These are phyloP conservation scores for Antechinus flavipes DNA, from an alignment of 2,113 vertebrate genomes.

Conservation along the genomic window DNA sequence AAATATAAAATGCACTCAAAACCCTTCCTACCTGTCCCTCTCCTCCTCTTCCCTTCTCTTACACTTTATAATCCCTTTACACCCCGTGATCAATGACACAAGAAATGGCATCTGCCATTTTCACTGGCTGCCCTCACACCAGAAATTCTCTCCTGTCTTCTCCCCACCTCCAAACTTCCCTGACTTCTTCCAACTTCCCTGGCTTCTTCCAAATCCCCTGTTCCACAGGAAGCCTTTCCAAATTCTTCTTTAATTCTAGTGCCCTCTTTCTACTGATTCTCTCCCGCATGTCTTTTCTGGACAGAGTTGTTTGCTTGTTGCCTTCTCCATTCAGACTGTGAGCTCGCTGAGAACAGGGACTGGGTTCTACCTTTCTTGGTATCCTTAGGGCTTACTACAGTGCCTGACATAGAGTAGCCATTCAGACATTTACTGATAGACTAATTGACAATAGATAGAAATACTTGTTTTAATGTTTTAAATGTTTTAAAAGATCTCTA, in stretches of 20 bases:
- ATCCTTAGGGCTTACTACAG: neutral
- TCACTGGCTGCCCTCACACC: neutral
- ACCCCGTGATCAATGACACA: too few relatives aligned
- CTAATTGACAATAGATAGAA: neutral
- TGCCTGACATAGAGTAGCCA: neutral
- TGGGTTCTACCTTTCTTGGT: neutral
- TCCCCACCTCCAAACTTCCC: too few relatives aligned
- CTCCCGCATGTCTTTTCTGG: neutral
- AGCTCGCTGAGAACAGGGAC: neutral
- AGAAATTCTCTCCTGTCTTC: neutral
- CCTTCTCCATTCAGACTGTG: neutral
- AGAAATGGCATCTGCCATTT: neutral
- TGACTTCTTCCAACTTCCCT: neutral
- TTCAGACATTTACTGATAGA: neutral
- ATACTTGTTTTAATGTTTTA: neutral
- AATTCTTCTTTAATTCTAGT: neutral
- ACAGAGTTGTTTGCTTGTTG: neutral
- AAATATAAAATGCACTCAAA: too few relatives aligned
- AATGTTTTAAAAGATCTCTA: neutral
- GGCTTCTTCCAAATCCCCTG: neutral
- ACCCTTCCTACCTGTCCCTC: too few relatives aligned
- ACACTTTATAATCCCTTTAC: too few relatives aligned
- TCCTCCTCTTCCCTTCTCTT: too few relatives aligned
- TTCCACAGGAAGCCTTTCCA: neutral
- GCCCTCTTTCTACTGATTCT: neutral